phyloP scores from a whole-genome alignment of 2,888 invertebrate species.

The Stegana nigrithorax region DNA sequence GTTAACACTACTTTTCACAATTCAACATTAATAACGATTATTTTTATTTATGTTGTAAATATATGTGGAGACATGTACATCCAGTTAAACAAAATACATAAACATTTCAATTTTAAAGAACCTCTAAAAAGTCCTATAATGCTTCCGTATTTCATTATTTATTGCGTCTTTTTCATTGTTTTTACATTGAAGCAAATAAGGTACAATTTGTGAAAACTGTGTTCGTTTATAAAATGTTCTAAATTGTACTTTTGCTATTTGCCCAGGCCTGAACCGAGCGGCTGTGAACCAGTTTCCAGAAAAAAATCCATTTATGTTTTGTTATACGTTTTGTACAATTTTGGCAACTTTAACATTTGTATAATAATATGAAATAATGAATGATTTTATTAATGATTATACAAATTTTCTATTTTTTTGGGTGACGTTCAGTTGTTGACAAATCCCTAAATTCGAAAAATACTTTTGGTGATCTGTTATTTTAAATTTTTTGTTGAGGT shows the following conservation, averaged over 20 bases:
- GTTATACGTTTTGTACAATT: background rate
- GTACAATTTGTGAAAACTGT: conserved; percentile 61
- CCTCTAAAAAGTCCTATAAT: no score
- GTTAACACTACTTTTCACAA: background rate
- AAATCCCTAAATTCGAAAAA: conserved; percentile 10
- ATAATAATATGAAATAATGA: background rate
- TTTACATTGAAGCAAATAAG: conserved; percentile 57
- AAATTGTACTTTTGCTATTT: no score
- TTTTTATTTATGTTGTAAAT: background rate
- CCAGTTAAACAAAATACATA: no score
- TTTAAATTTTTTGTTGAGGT: background rate
- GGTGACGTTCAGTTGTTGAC: background rate
- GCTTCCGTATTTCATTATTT: no score
- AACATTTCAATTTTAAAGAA: background rate
- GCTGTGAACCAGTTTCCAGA: background rate
- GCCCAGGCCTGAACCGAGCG: no score
- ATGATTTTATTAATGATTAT: background rate
- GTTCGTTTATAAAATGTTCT: conserved; percentile 25
- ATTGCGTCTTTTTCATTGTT: conserved; percentile 62
- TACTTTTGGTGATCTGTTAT: background rate
- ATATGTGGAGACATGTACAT: no score
- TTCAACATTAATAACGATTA: background rate
- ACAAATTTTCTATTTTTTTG: background rate
- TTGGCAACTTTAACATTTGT: conserved; percentile 14
- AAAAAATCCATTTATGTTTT: background rate